phyloP scores from a whole-genome alignment of 2,888 invertebrate species.

The Byasa hedistus region DNA sequence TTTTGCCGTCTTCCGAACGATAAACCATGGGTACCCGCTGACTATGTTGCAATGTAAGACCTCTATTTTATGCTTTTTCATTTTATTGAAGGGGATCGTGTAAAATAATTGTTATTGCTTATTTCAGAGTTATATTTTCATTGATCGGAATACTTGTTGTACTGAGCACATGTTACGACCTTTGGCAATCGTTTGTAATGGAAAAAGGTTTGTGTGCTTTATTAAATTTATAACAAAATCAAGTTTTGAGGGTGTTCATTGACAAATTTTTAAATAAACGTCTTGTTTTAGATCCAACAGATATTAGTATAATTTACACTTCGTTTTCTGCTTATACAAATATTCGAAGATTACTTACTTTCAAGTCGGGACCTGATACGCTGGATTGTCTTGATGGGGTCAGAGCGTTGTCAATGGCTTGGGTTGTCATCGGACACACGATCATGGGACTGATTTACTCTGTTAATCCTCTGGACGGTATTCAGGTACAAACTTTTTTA shows the following conservation, averaged over 20 bases:
- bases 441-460: conserved; percentile 30
- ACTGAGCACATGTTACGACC: conserved; percentile 20
- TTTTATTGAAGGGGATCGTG: neutral
- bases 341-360: conserved; percentile 49
- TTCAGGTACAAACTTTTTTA: conserved; percentile 31
- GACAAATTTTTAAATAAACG: neutral
- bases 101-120: neutral
- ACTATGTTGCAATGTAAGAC: conserved; percentile 59
- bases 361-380: conserved; percentile 40
- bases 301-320: conserved; percentile 22
- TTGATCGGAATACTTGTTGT: conserved; percentile 15
- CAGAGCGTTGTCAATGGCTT: conserved; percentile 59
- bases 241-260: no score
- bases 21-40: conserved; percentile 51
- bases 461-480: conserved; percentile 27
- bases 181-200: conserved; percentile 12
- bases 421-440: conserved; percentile 63
- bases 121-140: conserved; percentile 23
- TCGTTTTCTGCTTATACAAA: conserved; percentile 54
- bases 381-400: conserved; percentile 66
- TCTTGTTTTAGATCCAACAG: conserved; percentile 33
- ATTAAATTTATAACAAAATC: no score
- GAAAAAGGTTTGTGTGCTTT: conserved; percentile 21
- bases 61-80: conserved; percentile 48
- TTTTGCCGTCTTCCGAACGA: conserved; percentile 59